Evolutionary conservation across 1,140 invertebrate genomes (phyloP), one percentile per base, ranked within the genome.

Genomic region (Drosophila baimaii): DNA sequence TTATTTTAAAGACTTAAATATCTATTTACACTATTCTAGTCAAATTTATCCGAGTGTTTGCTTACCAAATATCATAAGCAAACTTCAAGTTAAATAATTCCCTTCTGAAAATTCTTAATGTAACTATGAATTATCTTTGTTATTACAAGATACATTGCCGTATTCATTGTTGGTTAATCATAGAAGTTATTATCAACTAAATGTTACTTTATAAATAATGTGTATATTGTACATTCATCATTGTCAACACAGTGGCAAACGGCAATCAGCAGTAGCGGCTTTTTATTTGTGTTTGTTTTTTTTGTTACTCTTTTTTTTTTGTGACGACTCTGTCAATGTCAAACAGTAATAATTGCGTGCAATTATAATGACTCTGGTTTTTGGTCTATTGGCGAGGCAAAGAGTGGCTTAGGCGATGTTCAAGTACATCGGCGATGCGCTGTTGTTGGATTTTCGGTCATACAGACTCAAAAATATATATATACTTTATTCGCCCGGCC

Each of bases 331-430:
- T 62, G 83, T 44, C 83, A 86, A 82, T 86, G 83, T 49, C 83
- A 86, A 69, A 78, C 68, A 70, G 58, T 76, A 70, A 66, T 88
- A 86, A 88, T 86, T 58, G 72, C 61, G 68, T 77, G 71, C 79
- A 88, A 86, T 86, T 90, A 79, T 75, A 81, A 79, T 79, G 70
- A 33, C 59, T 80, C 25, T 68, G 27, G 56, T 58, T 75, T 76
- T 76, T 61, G 72, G 71, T 76, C 54, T 76, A 76, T 76, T 76
- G 72, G 73, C 72, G 73, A 76, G 73, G 46, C 52, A n/a, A 76
- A 76, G 59, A 76, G 61, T 46, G 44, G 72, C 72, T 75, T 57
- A 65, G 72, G 44, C 71, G 73, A 75, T 69, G 70, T 82, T 88
- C 83, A 86, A 86, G 83, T 86, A 88, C 83, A 82, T 58, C 25